Evolutionary conservation across 2,888 invertebrate genomes (phyloP), one percentile per base, ranked within the genome.

Genomic region (Tenthredo distinguenda): DNA sequence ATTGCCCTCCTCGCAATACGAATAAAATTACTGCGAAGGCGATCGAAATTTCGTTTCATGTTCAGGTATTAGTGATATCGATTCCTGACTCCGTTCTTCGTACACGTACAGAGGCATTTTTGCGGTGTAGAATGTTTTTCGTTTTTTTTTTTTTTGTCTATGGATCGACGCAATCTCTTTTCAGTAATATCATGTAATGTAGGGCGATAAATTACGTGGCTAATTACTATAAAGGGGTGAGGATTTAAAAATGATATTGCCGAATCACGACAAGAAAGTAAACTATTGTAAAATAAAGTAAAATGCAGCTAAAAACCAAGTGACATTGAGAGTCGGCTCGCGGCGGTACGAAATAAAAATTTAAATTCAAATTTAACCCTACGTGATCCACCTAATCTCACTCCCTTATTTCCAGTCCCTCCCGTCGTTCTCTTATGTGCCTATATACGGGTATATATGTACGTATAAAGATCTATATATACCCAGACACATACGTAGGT

Each of bases 381-480:
- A 40, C 58, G 81, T 81, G 62, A 81, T 81, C 81, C 81, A 40
- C 65, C 81, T 81, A 81, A 81, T 81, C 81, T 65, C 77, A 50
- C 77, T 77, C 77, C 50, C 81, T 81, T 81, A 58, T 58, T 81
- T 65, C 81, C 40, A 62, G 43, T 65, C 62, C 62, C 81, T 50
- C 40, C 37, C 26, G 81, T 81, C 58, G 37, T 81, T 58, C 81
- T 81, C 50, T 77, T 74, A n/a, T 77, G 31, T 31, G 31, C 21
- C 55, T 55, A 37, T 79, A 76, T 50, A 76, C 55, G 50, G 18
- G 62, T 79, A 85, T 62, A 83, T 81, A 86, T 86, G 85, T 83
- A 86, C 84, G 71, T 47, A 87, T 77, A 83, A 84, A 87, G 34
- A 74, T 85, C 58, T 84, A 82, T 86, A 65, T 76, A 77, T n/a